Base-by-base conservation (phyloP, 2,888 invertebrate genomes). In the Cheilosia vernalis region DNA sequence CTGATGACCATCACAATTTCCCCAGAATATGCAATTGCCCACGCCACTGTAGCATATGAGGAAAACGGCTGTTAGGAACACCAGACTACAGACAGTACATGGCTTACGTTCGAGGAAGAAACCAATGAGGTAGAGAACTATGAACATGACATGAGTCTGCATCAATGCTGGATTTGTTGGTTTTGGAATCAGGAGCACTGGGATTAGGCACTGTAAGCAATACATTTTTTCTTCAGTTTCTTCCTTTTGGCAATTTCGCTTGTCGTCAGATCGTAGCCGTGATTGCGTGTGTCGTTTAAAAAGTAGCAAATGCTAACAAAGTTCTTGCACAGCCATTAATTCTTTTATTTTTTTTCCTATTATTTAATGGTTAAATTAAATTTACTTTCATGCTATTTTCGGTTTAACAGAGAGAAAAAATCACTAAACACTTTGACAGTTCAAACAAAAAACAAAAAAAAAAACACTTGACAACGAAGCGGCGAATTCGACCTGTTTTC, bases 101-200 rank as follows among this genome's bases (percentile, higher is more conserved):
- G 99, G 99, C 92, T 97, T 99, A 89, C 98, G 94, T 91, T 99
- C 98, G 89, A 99, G 93, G 92, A 99, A 99, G 93, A 99, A 99
- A 89, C 99, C 98, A 88, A 98, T 96, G 88, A 99, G 93, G 93
- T 99, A 99, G 69, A 99, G 94, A 87, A 98, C 96, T 95, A 99
- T 98, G 92, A 99, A 99, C 96, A 99, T 97, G 83, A 98, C 98
- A 92, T 98, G 98, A 72, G 98, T 98, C 92, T 98, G 97, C 89
- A 99, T 95, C 81, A 99, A 93, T 44, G 98, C 98, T 89, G 99
- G 98, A 93, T 99, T 99, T 87, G 98, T 95, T 74, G 99, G 99
- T 93, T 99, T 99, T 88, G 99, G 99, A 92, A 99, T 98, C 88
- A 99, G 94, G 87, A 99, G 94, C 89, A 99, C 98, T 78, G 99